phyloP scores from a whole-genome alignment of 2,113 vertebrate genomes.

The Carlito syrichta region DNA sequence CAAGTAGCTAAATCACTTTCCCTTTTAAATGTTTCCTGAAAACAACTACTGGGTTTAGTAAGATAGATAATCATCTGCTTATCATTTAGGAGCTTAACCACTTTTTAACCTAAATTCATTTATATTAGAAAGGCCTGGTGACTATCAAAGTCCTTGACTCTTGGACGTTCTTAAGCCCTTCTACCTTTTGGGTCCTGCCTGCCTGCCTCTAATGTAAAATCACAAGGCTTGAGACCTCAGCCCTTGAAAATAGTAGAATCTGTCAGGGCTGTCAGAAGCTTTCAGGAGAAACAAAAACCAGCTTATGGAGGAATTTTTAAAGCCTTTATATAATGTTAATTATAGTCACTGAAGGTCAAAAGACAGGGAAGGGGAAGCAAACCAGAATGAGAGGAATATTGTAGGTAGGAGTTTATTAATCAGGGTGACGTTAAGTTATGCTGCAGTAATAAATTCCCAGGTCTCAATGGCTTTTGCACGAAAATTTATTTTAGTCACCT shows the following conservation, averaged over 20 bases:
- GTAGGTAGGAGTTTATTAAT: not conserved
- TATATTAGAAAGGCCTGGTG: not conserved
- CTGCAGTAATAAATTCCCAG: not conserved
- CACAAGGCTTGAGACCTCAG: not conserved
- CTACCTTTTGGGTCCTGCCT: not conserved
- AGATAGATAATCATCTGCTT: not conserved
- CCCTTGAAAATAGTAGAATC: not conserved
- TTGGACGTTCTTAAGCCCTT: not conserved
- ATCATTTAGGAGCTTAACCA: not conserved
- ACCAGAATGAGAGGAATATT: not conserved
- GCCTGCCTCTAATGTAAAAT: conserved; percentile 28
- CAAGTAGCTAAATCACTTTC: not conserved
- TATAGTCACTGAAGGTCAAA: not conserved
- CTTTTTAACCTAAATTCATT: not conserved
- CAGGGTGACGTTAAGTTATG: not conserved
- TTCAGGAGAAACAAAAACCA: not conserved
- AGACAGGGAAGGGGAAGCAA: not conserved
- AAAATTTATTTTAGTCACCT: not conserved
- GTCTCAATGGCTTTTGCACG: not conserved
- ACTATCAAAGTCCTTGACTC: not conserved
- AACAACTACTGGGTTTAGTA: not conserved
- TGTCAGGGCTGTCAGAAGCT: not conserved
- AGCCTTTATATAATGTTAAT: not conserved
- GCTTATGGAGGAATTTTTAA: not conserved
- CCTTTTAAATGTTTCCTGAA: not conserved